A percentile compares a stretch with the other conserved stretches of the same genome.
phyloP scores from a whole-genome alignment of 2,797 vertebrate genomes.

The Anguilla pacifica region DNA sequence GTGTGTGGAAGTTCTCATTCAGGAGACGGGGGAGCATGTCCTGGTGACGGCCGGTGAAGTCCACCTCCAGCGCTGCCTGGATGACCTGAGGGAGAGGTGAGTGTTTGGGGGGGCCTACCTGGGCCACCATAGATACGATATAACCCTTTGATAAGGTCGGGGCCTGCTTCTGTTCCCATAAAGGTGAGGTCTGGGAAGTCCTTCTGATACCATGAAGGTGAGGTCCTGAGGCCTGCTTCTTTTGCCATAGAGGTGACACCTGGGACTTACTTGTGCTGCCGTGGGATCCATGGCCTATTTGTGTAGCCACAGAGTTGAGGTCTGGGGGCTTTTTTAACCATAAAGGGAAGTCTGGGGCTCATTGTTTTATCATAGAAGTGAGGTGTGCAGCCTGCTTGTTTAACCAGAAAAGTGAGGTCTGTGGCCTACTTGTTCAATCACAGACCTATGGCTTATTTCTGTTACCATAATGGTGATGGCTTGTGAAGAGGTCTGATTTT shows the following conservation, averaged over 20 bases:
- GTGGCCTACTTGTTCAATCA: background rate
- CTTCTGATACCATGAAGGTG: background rate
- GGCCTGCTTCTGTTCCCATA: background rate
- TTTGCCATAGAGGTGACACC: background rate
- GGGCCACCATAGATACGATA: background rate
- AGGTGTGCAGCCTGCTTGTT: background rate
- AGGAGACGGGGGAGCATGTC: slow-evolving; percentile 96
- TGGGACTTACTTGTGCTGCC: background rate
- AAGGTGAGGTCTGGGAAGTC: background rate
- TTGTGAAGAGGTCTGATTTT: background rate
- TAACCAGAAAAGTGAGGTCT: background rate
- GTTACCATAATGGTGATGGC: background rate
- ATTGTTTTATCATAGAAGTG: background rate
- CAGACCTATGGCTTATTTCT: background rate
- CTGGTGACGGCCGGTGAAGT: slow-evolving; percentile 95
- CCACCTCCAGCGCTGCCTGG: slow-evolving; percentile 94
- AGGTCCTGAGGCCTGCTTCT: background rate
- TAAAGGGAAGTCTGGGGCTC: background rate
- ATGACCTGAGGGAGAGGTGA: slow-evolving; percentile 91
- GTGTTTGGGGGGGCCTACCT: slow-evolving; percentile 34
- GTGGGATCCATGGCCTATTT: background rate
- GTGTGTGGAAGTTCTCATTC: slow-evolving; percentile 91
- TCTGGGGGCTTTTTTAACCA: background rate
- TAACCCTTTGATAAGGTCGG: background rate
- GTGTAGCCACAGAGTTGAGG: background rate